Evolutionary conservation across 2,888 invertebrate genomes (phyloP).

Genomic region (Cistogaster globosa): DNA sequence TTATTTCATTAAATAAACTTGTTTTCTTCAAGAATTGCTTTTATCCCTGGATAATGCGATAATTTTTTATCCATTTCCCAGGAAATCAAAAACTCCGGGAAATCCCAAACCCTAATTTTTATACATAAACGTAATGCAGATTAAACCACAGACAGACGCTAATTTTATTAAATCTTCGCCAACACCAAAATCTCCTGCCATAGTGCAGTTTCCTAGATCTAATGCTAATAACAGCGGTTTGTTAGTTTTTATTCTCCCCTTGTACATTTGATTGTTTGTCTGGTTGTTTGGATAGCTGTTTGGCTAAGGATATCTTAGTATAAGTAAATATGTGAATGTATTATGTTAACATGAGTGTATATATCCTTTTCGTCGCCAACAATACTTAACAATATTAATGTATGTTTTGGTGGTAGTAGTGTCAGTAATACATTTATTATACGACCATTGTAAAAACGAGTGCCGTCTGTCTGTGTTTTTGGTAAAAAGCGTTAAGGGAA

Average conservation of each 20-base stretch:
- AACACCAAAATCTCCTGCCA: constrained; percentile 1
- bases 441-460: constrained; percentile 27
- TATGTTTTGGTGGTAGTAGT: constrained; percentile 22
- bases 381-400: constrained; percentile 12
- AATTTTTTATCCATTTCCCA: no score
- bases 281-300: constrained; percentile 23
- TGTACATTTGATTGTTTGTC: constrained; percentile 49
- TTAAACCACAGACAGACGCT: no score
- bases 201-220: constrained; percentile 44
- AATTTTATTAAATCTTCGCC: no score
- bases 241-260: constrained; percentile 54
- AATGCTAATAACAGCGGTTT: constrained; percentile 54
- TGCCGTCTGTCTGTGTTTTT: constrained; percentile 45
- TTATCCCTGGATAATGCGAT: no score
- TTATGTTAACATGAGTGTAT: constrained; percentile 11
- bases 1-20: no score
- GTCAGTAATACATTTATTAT: constrained; percentile 53
- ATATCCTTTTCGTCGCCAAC: constrained; percentile 56
- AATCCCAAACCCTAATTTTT: no score
- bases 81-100: no score
- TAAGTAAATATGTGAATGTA: constrained; percentile 18
- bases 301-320: background rate
- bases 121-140: no score
- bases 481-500: constrained; percentile 55
- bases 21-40: no score